phyloP scores from a whole-genome alignment of 2,113 vertebrate genomes.

The Rhineura floridana region DNA sequence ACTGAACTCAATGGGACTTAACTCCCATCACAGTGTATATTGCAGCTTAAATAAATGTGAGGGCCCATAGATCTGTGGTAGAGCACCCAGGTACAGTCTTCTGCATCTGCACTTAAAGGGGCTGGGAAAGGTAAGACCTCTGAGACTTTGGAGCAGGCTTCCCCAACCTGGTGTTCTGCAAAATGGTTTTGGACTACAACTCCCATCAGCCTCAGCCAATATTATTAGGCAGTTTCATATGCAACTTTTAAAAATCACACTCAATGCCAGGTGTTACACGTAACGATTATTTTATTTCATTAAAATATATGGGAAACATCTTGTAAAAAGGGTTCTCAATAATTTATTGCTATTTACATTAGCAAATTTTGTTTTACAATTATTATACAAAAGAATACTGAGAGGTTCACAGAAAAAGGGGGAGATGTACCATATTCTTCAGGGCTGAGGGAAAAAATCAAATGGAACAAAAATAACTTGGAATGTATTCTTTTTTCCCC shows the following conservation, averaged over 20 bases:
- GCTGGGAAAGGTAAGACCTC: not conserved
- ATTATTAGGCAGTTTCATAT: not conserved
- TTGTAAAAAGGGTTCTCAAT: constrained; percentile 83
- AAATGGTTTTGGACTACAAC: no score
- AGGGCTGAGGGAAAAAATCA: not conserved
- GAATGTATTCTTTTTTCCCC: constrained; percentile 5
- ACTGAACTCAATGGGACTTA: not conserved
- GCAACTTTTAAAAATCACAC: not conserved
- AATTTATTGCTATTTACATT: constrained; percentile 86
- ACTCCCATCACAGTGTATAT: no score
- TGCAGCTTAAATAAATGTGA: no score
- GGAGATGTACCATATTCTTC: constrained; percentile 32
- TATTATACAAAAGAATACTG: constrained; percentile 62
- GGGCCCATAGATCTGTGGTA: no score
- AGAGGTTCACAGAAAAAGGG: constrained; percentile 26
- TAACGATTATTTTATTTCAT: constrained; percentile 78
- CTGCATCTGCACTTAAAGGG: not conserved
- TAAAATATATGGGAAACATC: constrained; percentile 83
- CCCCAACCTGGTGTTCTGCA: no score
- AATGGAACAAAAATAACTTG: not conserved
- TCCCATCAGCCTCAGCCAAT: no score
- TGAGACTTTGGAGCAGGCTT: not conserved
- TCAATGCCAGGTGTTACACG: constrained; percentile 18
- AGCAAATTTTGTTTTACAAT: constrained; percentile 68
- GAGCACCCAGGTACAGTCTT: no score